Conservation (phyloP, 2,888 invertebrate species). For the Rotaria socialis region DNA sequence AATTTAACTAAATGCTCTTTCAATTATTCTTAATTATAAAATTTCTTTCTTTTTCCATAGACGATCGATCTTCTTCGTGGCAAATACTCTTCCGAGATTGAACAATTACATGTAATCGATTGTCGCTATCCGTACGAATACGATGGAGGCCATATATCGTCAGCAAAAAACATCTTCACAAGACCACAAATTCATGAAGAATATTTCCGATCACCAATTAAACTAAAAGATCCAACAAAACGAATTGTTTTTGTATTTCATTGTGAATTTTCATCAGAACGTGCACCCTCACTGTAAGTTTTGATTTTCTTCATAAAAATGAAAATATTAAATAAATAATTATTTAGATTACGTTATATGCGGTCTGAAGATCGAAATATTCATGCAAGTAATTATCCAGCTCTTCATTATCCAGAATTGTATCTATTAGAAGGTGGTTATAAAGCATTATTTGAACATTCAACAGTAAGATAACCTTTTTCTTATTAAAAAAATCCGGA, state of each 20-base stretch:
- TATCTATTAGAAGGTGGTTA: constrained; percentile 45
- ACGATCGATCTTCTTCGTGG: constrained; percentile 31
- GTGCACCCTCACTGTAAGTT: constrained; percentile 78
- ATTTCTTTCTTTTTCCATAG: neutral
- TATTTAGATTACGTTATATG: constrained; percentile 38
- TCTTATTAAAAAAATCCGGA: neutral
- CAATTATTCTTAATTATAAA: no score
- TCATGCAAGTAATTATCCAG: constrained; percentile 38
- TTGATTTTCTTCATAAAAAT: neutral
- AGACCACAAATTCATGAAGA: constrained; percentile 26
- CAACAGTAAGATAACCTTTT: neutral
- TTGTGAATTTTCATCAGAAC: constrained; percentile 92
- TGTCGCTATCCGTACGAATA: constrained; percentile 45
- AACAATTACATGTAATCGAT: constrained; percentile 36
- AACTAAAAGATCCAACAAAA: constrained; percentile 49
- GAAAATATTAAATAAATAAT: neutral
- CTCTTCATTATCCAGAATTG: constrained; percentile 43
- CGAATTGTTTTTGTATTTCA: constrained; percentile 83
- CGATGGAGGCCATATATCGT: constrained; percentile 42
- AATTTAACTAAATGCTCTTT: no score
- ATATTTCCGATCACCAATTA: constrained; percentile 16
- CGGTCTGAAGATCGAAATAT: constrained; percentile 40
- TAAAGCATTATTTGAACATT: constrained; percentile 39
- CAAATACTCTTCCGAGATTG: constrained; percentile 36
- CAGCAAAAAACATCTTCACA: constrained; percentile 34